phyloP scores from a whole-genome alignment of 2,888 invertebrate genomes.

The Laothoe populi region DNA sequence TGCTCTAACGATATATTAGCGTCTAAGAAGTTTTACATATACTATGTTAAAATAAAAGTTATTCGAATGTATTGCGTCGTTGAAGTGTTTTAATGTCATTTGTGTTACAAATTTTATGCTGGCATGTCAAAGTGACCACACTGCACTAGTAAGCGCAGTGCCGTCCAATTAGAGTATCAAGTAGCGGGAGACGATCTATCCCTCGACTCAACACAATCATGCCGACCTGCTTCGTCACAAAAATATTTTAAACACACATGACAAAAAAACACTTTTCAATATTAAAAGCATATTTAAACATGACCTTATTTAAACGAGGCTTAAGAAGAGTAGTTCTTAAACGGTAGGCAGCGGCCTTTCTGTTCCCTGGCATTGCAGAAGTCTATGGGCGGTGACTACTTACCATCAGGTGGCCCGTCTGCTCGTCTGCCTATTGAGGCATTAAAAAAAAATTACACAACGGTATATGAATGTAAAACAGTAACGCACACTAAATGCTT shows the following conservation, averaged over 20 bases:
- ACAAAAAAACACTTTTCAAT: conserved; percentile 7
- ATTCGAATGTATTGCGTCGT: conserved; percentile 1
- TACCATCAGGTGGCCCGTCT: too few species aligned
- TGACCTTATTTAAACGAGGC: too few species aligned
- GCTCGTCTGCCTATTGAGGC: too few species aligned
- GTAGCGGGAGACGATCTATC: too few species aligned
- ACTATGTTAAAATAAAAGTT: conserved; percentile 10
- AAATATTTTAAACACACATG: background rate
- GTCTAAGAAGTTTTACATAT: background rate
- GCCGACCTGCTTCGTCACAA: background rate
- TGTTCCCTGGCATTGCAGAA: too few species aligned
- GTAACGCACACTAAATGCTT: conserved; percentile 16
- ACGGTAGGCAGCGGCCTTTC: too few species aligned
- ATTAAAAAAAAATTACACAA: conserved; percentile 8
- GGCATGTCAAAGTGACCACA: background rate
- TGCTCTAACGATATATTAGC: conserved; percentile 22
- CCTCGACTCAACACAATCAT: too few species aligned
- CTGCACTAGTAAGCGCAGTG: too few species aligned
- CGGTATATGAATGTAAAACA: background rate
- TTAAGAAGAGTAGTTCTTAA: too few species aligned
- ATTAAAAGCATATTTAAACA: background rate
- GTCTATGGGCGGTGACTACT: too few species aligned
- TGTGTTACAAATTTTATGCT: background rate
- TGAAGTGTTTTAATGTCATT: conserved; percentile 9
- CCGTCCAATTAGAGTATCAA: too few species aligned